Evolutionary conservation across 2,113 vertebrate species (phyloP), one percentile per base, ranked within the genome.

Genomic region (Danionella cerebrum): DNA sequence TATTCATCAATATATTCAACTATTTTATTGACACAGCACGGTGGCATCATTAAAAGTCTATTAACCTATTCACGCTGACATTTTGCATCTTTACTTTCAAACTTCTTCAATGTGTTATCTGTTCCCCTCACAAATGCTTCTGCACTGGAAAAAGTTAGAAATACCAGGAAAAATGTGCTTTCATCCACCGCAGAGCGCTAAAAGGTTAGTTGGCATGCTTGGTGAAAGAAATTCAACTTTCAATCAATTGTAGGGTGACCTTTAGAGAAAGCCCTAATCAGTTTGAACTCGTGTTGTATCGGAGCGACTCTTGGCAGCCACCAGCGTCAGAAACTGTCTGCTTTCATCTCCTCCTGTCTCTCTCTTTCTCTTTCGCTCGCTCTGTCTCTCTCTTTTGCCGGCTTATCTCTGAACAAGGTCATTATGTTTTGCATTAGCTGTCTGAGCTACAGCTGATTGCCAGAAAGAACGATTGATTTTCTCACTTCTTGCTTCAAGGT

Each of bases 351-450:
- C 36, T 52, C 47, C 52, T 48, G 31, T 45, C 59, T 36, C 18
- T 70, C 55, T 65, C 48, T 45, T 53, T 36, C 18, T 70, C 55
- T 65, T 42, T 44, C 25, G 9, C 52, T 5, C 7, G 35, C 29
- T 53, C 24, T 52, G 38, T 65, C 48, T 53, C 5, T 47, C 14
- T 57, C 14, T 22, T 45, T 41, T 18, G 13, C 13, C 39, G 19
- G 21, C 38, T 78, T 70, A 72, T 76, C 65, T 71, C 18, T 27
- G 60, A 72, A 69, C 71, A 78, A 78, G 69, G 78, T 80, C 65
- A 65, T 74, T 74, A 58, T 72, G 60, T 74, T 76, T 67, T 66
- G 41, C 73, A 59, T 75, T 76, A 72, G 65, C 70, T 76, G 65
- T 55, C 68, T 66, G 55, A 70, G 66, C 71, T 72, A 36, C 14